Conservation (phyloP, 2,113 vertebrate species). For the Otolemur garnettii region DNA sequence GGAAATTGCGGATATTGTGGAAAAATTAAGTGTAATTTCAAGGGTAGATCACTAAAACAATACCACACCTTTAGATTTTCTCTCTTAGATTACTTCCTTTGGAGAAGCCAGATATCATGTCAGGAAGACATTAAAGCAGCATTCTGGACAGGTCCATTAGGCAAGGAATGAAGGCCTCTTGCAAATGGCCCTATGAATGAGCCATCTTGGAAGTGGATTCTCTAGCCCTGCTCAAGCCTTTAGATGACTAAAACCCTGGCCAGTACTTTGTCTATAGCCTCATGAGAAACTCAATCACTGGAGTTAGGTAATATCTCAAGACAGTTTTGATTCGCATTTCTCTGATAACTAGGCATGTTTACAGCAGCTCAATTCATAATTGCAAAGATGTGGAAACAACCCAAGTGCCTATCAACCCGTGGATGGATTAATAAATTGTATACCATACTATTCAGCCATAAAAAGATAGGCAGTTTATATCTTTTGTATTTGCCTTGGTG, state of each 20-base stretch:
- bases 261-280: background rate
- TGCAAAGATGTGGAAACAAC: too few relatives aligned
- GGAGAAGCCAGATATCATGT: background rate
- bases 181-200: background rate
- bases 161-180: background rate
- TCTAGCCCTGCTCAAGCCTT: background rate
- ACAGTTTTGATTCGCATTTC: too few relatives aligned
- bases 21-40: background rate
- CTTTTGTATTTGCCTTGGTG: too few relatives aligned
- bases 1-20: background rate
- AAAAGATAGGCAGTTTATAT: too few relatives aligned
- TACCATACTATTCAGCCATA: too few relatives aligned
- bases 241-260: background rate
- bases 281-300: background rate
- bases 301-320: too few relatives aligned
- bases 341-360: too few relatives aligned
- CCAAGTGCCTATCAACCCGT: too few relatives aligned
- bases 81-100: constrained; percentile 12
- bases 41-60: background rate
- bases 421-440: too few relatives aligned
- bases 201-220: background rate
- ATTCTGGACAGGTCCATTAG: background rate
- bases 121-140: background rate
- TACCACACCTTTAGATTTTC: background rate
- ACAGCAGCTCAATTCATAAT: too few relatives aligned